Evolutionary conservation across 2,797 vertebrate genomes (phyloP), one percentile per base, ranked within the genome.

Genomic region (Hipposideros larvatus): DNA sequence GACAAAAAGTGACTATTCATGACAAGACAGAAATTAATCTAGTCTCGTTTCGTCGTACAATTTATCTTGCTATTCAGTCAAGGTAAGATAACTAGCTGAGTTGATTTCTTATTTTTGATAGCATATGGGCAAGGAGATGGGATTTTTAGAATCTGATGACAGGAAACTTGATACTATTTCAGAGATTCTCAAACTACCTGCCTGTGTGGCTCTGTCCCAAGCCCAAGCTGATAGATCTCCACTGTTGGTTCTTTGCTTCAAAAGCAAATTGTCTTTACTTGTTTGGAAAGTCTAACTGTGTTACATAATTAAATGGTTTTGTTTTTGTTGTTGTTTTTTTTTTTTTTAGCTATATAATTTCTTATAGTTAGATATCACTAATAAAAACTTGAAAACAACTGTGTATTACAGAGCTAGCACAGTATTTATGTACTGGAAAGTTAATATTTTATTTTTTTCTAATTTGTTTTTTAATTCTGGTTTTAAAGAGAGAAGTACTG

Each of bases 51-150:
- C 99, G 99, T 87, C 99, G 99, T 97, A 99, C 99, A 92, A 99
- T 99, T 98, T 99, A 99, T 98, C 99, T 99, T 46, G 99, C 99
- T 95, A 99, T 99, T 96, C 99, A 99, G 91, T 99, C 99, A 98
- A 99, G 99, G 99, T 99, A 99, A 98, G 96, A 46, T 46, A 21
- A 26, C 11, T n/a, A 61, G 2, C 4, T 91, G 13, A 65, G 4
- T 63, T 79, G 37, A 24, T 24, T 41, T 26, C 5, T 92, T 89
- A n/a, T 37, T 90, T 96, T 94, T 55, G 14, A 24, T 57, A 59
- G 66, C 8, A 15, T 28, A 80, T 63, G 7, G 16, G 4, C 24
- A 89, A 79, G 51, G 34, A 92, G 13, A 74, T 94, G 31, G n/a
- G 24, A 55, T 84, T 75, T 70, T 95, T 84, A 87, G 43, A 87